Conservation (phyloP, 2,888 invertebrate genomes). For the Pyrrhosoma nymphula region DNA sequence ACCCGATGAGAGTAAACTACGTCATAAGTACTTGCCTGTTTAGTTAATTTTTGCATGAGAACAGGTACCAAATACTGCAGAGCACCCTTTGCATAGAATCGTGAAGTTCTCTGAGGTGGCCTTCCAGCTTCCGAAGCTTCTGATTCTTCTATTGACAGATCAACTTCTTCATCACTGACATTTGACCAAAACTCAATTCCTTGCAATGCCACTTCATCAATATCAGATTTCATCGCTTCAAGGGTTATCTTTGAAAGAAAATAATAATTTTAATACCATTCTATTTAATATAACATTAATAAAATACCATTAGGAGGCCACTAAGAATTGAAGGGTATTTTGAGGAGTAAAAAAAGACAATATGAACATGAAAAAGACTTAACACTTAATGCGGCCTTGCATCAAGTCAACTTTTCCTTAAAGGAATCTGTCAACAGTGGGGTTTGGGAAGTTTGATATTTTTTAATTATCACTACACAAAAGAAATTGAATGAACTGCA, state of each 20-base stretch:
- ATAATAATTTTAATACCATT: neutral
- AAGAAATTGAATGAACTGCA: too few species aligned
- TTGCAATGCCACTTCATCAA: conserved; percentile 97
- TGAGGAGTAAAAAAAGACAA: too few species aligned
- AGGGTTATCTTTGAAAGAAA: conserved; percentile 87
- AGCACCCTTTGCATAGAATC: conserved; percentile 99
- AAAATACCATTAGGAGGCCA: neutral
- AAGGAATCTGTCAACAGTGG: too few species aligned
- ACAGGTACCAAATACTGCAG: conserved; percentile 96
- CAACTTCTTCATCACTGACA: conserved; percentile 99
- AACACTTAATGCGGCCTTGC: too few species aligned
- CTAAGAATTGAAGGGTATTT: neutral
- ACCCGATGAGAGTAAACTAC: too few species aligned
- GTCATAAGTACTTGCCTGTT: conserved; percentile 82
- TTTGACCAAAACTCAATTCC: conserved; percentile 99
- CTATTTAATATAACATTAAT: neutral
- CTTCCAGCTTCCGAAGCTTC: conserved; percentile 97
- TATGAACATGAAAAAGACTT: too few species aligned
- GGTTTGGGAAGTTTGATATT: too few species aligned
- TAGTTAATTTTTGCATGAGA: conserved; percentile 94
- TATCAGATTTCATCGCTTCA: conserved; percentile 98
- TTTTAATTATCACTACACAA: too few species aligned
- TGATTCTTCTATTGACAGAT: conserved; percentile 94
- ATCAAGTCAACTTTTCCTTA: too few species aligned
- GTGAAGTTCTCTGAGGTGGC: conserved; percentile 94